phyloP scores from a whole-genome alignment of 2,888 invertebrate species.

The Caenorhabditis afra region DNA sequence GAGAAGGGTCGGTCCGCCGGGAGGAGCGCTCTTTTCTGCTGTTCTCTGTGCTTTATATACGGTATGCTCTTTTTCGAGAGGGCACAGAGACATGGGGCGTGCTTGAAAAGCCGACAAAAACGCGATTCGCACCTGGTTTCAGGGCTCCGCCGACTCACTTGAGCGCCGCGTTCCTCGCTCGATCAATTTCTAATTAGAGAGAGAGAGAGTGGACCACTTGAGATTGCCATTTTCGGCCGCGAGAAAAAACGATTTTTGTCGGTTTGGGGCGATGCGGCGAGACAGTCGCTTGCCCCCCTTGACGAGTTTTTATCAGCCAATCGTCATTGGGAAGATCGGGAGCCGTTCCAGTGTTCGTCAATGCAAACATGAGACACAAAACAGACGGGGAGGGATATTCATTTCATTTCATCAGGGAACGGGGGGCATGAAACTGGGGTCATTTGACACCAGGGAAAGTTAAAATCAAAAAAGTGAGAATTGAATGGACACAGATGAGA shows the following conservation, averaged over 20 bases:
- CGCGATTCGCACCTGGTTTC: slow-evolving; percentile 62
- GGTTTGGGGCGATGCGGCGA: background rate
- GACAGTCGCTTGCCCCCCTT: slow-evolving; percentile 16
- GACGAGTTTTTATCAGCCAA: slow-evolving; percentile 52
- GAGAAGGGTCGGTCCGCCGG: no score
- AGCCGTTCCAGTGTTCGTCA: slow-evolving; percentile 2
- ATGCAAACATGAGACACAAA: slow-evolving; percentile 25
- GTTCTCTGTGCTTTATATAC: slow-evolving; percentile 58
- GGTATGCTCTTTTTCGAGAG: slow-evolving; percentile 34
- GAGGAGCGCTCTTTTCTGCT: slow-evolving; percentile 52
- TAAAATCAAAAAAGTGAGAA: background rate
- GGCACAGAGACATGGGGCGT: slow-evolving; percentile 42
- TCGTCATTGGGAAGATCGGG: slow-evolving; percentile 25
- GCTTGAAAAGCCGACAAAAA: slow-evolving; percentile 59
- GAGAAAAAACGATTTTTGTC: slow-evolving; percentile 17
- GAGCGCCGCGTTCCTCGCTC: slow-evolving; percentile 42
- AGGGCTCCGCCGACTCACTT: slow-evolving; percentile 45
- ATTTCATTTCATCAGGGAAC: background rate
- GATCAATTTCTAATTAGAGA: slow-evolving; percentile 60
- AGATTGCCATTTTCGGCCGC: slow-evolving; percentile 55
- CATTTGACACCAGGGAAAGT: background rate
- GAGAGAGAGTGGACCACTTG: slow-evolving; percentile 42
- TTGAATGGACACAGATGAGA: background rate
- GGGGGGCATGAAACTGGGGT: background rate
- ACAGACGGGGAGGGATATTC: background rate